Percentiles rank a stretch among this genome's conserved stretches.
Conservation (phyloP, 2,888 invertebrate genomes). For the Chrysodeixis includens region DNA sequence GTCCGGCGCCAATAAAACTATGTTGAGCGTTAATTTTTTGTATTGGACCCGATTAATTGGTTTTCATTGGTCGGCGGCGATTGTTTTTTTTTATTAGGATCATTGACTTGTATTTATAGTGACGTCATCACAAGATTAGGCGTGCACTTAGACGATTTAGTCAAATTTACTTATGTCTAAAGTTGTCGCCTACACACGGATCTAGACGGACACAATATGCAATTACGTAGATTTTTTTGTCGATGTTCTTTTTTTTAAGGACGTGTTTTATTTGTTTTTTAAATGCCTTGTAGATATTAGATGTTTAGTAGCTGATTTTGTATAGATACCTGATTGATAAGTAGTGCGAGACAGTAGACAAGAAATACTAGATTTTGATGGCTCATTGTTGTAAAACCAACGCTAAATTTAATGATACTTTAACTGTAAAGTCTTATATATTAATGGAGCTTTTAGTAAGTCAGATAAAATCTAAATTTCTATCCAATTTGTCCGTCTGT, state of each 20-base stretch:
- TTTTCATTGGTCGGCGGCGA: conserved; percentile 74
- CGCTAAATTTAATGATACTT: no score
- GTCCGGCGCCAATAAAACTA: conserved; percentile 76
- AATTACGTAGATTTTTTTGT: neutral
- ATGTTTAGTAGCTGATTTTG: neutral
- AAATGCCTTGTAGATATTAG: conserved; percentile 6
- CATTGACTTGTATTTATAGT: conserved; percentile 65
- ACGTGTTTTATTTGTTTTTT: conserved; percentile 10
- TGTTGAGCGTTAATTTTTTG: conserved; percentile 69
- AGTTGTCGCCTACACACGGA: conserved; percentile 29
- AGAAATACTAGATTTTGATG: no score
- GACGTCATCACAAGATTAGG: conserved; percentile 49
- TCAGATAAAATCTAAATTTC: no score
- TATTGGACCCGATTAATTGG: conserved; percentile 77
- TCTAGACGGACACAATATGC: conserved; percentile 3
- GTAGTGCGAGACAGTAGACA: no score
- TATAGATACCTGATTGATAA: neutral
- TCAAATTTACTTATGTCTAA: conserved; percentile 20
- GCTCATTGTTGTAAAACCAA: no score
- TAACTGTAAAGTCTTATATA: no score
- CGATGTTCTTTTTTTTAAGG: conserved; percentile 6
- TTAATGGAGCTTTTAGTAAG: no score
- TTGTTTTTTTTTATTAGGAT: conserved; percentile 59
- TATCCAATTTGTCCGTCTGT: neutral
- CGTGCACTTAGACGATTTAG: conserved; percentile 41